Evolutionary conservation across 2,113 vertebrate species (phyloP).

Genomic region (Nesoenas mayeri): DNA sequence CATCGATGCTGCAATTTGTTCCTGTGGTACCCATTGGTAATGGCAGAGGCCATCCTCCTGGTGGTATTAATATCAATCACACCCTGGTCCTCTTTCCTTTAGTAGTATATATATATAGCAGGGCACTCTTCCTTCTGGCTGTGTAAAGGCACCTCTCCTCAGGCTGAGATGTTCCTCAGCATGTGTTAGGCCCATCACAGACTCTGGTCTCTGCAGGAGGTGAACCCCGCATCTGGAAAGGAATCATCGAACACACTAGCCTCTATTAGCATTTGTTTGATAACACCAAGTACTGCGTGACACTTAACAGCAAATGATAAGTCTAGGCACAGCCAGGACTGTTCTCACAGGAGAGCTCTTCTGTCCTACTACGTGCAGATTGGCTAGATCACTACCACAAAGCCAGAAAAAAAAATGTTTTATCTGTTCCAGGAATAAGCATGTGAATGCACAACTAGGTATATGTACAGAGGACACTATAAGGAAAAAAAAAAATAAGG

Average conservation of each 20-base stretch:
- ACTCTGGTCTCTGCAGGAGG: not conserved
- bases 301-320: not conserved
- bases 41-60: not conserved
- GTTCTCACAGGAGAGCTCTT: not conserved
- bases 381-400: not conserved
- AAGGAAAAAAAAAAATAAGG: not conserved
- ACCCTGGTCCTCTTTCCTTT: not conserved
- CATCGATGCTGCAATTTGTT: not conserved
- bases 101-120: not conserved
- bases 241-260: not conserved
- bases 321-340: not conserved
- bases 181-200: not conserved
- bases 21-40: not conserved
- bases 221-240: not conserved
- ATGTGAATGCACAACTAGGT: not conserved
- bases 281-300: accelerated
- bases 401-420: accelerated
- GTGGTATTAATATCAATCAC: accelerated
- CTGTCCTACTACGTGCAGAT: not conserved
- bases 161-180: not conserved
- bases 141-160: not conserved
- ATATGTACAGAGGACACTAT: not conserved
- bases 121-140: not conserved
- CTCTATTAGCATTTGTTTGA: not conserved
- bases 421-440: not conserved